A percentile compares a stretch with the other conserved stretches of the same genome.
Conservation (phyloP, 2,113 vertebrate species). For the Dermatemys mawii region DNA sequence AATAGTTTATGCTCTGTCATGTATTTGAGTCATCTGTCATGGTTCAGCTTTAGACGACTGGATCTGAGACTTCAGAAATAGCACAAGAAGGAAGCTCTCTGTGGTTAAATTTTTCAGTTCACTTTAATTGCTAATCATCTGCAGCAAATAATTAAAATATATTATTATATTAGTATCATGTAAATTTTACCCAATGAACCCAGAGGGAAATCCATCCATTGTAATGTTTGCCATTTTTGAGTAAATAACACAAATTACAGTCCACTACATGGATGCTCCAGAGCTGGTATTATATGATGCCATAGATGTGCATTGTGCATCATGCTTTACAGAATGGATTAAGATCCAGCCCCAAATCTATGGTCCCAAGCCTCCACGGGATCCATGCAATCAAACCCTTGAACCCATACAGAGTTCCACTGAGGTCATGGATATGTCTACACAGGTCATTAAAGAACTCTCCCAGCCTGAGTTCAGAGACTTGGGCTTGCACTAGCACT, state of each 20-base stretch:
- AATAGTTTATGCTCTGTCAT: conserved; percentile 58
- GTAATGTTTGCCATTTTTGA: conserved; percentile 40
- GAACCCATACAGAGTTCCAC: neutral
- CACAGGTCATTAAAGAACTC: too few relatives aligned
- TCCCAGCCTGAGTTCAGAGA: neutral
- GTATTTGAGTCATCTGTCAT: conserved; percentile 45
- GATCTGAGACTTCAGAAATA: conserved; percentile 37
- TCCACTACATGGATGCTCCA: neutral
- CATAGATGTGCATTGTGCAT: conserved; percentile 23
- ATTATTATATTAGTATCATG: conserved; percentile 32
- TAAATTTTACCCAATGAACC: neutral
- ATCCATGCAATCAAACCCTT: neutral
- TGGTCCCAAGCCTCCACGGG: neutral
- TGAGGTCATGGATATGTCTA: neutral
- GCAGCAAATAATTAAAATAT: conserved; percentile 56
- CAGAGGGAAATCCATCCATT: conserved; percentile 17
- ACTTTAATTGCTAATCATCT: conserved; percentile 43
- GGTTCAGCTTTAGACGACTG: conserved; percentile 14
- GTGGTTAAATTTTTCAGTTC: conserved; percentile 27
- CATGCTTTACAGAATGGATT: conserved; percentile 21
- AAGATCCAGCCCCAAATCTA: neutral
- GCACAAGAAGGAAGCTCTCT: conserved; percentile 18
- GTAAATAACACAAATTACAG: neutral
- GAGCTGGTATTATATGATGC: neutral
- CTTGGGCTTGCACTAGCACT: neutral